Percentiles rank a stretch among this genome's conserved stretches.
Conservation (phyloP, 2,888 invertebrate species). For the Altica lythri region DNA sequence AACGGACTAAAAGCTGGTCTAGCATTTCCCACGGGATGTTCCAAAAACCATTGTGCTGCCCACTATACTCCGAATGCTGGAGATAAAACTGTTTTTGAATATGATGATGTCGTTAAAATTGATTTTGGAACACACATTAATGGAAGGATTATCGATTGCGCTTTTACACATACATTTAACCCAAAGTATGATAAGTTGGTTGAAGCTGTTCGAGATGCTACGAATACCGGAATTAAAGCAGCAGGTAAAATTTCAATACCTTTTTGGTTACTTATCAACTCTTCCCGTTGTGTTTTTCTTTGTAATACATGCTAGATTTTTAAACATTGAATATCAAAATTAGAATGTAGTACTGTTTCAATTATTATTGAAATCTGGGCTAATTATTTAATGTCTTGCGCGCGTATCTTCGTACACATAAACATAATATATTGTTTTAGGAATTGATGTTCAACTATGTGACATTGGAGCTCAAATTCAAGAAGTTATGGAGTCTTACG, state of each 20-base stretch:
- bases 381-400: too few species aligned
- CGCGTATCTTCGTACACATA: too few species aligned
- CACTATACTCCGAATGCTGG: constrained; percentile 99
- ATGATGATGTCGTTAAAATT: constrained; percentile 98
- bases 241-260: too few species aligned
- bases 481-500: constrained; percentile 99
- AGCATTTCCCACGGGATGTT: constrained; percentile 90
- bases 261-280: too few species aligned
- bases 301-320: too few species aligned
- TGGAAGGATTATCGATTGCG: constrained; percentile 98
- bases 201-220: constrained; percentile 96
- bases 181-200: constrained; percentile 92
- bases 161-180: constrained; percentile 96
- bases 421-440: constrained; percentile 30
- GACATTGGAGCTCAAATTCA: constrained; percentile 97
- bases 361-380: too few species aligned
- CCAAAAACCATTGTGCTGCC: constrained; percentile 91
- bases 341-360: too few species aligned
- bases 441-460: constrained; percentile 93
- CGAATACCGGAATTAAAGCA: constrained; percentile 93
- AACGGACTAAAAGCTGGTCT: constrained; percentile 92
- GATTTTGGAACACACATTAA: constrained; percentile 99
- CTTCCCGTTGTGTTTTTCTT: too few species aligned
- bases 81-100: constrained; percentile 90
- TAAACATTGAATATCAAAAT: too few species aligned